phyloP scores from a whole-genome alignment of 2,797 vertebrate genomes.

The Danio tinwini region DNA sequence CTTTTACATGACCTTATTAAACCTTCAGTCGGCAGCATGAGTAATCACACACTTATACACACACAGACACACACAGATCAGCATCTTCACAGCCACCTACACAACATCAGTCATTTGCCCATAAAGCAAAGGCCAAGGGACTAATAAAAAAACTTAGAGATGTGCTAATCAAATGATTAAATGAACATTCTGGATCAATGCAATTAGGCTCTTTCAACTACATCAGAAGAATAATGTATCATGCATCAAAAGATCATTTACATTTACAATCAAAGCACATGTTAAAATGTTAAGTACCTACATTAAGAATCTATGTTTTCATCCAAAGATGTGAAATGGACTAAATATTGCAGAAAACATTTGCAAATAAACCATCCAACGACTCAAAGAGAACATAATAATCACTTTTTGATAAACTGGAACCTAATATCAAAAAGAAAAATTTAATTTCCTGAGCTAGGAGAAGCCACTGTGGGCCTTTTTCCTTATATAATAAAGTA shows the following conservation, averaged over 20 bases:
- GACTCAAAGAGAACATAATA: no score
- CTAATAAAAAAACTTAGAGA: not conserved
- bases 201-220: not conserved
- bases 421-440: no score
- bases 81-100: not conserved
- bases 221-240: not conserved
- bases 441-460: no score
- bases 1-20: constrained; percentile 45
- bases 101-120: constrained; percentile 21
- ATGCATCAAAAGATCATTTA: not conserved
- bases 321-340: no score
- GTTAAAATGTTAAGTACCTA: no score
- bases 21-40: constrained; percentile 7
- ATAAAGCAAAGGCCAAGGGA: not conserved
- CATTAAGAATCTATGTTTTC: no score
- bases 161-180: not conserved
- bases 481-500: no score
- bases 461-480: no score
- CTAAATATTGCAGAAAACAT: no score
- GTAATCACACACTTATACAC: constrained; percentile 1
- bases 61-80: not conserved
- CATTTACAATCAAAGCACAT: not conserved
- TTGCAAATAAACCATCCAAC: no score
- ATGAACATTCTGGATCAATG: constrained; percentile 26
- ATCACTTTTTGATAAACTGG: no score